Evolutionary conservation across 2,797 vertebrate genomes (phyloP).

Genomic region (Prunella strophiata): DNA sequence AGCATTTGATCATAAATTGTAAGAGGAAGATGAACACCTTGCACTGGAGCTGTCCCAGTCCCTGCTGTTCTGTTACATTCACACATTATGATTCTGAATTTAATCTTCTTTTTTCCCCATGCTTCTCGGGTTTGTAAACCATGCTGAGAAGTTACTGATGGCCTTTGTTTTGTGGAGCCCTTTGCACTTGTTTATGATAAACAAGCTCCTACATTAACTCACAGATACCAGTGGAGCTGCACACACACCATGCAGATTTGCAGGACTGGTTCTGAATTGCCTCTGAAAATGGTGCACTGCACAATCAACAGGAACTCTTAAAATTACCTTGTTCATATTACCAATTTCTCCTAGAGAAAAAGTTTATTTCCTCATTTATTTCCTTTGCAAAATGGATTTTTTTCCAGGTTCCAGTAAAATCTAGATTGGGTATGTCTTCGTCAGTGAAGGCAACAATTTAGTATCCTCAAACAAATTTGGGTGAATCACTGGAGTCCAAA

Average conservation of each 20-base stretch:
- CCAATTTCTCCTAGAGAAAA: background rate
- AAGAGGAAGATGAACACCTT: background rate
- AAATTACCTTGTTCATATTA: background rate
- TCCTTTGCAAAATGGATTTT: background rate
- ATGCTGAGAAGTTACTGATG: background rate
- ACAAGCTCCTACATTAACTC: background rate
- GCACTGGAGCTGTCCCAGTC: background rate
- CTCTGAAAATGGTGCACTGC: background rate
- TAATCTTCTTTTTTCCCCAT: background rate
- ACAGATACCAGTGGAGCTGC: background rate
- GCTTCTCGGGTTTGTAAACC: background rate
- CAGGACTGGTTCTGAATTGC: background rate
- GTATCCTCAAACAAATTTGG: background rate
- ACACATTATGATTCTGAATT: background rate
- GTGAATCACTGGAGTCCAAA: background rate
- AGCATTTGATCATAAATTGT: background rate
- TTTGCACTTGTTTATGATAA: background rate
- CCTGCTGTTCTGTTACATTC: background rate
- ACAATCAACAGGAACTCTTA: background rate
- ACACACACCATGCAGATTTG: background rate
- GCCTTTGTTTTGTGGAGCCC: background rate
- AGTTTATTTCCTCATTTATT: background rate
- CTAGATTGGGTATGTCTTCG: background rate
- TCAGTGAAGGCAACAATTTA: background rate
- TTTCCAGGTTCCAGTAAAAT: background rate